Evolutionary conservation across 1,140 invertebrate genomes (phyloP).

Genomic region (Hestina assimilis): DNA sequence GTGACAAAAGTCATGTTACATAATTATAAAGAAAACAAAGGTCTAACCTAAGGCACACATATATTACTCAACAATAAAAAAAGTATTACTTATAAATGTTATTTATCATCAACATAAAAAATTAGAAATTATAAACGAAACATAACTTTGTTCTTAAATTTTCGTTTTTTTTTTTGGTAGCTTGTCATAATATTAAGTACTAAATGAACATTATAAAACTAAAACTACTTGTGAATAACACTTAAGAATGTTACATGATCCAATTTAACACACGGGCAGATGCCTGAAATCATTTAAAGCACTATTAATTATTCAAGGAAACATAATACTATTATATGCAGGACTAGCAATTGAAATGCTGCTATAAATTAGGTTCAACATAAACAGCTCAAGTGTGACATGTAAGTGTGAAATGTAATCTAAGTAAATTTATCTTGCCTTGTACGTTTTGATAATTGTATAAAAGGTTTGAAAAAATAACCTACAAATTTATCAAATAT

Average conservation of each 20-base stretch:
- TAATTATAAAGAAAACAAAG: background rate
- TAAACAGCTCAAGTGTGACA: background rate
- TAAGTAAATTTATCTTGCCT: too few relatives aligned
- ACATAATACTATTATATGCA: conserved; percentile 36
- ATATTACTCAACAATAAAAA: conserved; percentile 60
- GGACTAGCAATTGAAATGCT: conserved; percentile 55
- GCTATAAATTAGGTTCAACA: conserved; percentile 3
- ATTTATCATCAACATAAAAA: conserved; percentile 26
- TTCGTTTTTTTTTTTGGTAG: conserved; percentile 61
- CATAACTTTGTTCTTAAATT: conserved; percentile 61
- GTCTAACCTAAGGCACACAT: conserved; percentile 21
- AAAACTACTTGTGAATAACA: conserved; percentile 60
- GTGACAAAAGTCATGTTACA: conserved; percentile 15
- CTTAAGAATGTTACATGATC: conserved; percentile 7
- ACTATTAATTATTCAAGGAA: background rate
- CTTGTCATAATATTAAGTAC: conserved; percentile 65
- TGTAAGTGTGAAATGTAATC: too few relatives aligned
- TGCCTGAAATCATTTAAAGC: background rate
- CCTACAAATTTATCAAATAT: conserved; percentile 22
- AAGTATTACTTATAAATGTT: conserved; percentile 24
- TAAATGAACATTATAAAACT: conserved; percentile 54
- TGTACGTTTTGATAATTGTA: too few relatives aligned
- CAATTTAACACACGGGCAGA: background rate
- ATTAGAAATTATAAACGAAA: conserved; percentile 49
- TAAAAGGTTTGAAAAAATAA: conserved; percentile 11